A percentile compares a stretch with the other conserved stretches of the same genome.
These are phyloP conservation scores for Trogon melanurus DNA, from an alignment of 2,113 vertebrate genomes.

Conservation along the genomic window DNA sequence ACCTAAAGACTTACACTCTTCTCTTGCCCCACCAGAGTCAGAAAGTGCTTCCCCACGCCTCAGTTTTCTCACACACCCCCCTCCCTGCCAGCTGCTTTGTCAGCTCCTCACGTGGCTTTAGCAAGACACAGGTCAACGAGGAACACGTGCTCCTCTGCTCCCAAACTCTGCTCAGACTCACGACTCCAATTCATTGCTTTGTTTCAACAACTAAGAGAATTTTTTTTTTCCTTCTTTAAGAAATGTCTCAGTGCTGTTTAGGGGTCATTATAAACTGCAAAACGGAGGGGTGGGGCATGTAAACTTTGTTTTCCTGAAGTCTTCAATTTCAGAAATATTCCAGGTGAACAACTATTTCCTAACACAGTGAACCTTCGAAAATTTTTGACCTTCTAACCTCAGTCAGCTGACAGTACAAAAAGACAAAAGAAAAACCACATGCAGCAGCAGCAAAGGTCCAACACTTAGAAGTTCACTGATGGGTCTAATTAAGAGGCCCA, in stretches of 20 bases:
- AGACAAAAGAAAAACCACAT: constrained; percentile 2
- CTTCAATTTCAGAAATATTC: constrained; percentile 11
- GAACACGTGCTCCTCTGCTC: neutral
- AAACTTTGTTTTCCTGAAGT: neutral
- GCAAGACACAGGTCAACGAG: neutral
- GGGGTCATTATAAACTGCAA: neutral
- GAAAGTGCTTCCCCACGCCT: neutral
- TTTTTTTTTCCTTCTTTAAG: neutral
- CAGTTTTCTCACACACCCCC: neutral
- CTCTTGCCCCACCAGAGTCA: neutral
- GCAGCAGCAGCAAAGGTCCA: constrained; percentile 4
- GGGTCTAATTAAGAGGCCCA: neutral
- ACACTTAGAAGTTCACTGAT: neutral
- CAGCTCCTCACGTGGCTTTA: neutral
- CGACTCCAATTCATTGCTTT: neutral
- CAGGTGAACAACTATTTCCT: neutral
- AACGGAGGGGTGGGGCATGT: neutral
- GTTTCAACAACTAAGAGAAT: neutral
- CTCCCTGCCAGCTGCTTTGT: neutral
- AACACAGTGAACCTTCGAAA: neutral
- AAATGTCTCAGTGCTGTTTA: neutral
- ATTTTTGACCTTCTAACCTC: neutral
- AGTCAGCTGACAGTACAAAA: constrained; percentile 33
- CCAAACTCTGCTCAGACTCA: neutral
- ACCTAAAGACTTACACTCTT: neutral